A percentile compares a stretch with the other conserved stretches of the same genome.
These are phyloP conservation scores for Xylota segnis DNA, from an alignment of 2,888 invertebrate genomes.

Conservation along the genomic window DNA sequence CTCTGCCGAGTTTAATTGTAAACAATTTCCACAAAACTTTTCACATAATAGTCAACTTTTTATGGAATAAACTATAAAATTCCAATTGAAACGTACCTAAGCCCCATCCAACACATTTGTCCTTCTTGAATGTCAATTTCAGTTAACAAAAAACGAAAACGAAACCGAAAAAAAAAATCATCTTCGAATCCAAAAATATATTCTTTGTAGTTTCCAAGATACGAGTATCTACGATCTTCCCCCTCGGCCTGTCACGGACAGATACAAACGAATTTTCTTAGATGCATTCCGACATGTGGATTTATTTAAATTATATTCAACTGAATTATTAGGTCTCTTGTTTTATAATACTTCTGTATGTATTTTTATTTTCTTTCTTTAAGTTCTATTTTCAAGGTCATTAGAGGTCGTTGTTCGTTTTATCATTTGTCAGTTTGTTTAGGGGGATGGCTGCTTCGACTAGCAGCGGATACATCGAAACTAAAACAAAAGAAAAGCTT, in stretches of 20 bases:
- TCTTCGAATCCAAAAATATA: conserved; percentile 47
- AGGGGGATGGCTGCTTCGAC: neutral
- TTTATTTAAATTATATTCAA: conserved; percentile 7
- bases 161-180: conserved; percentile 13
- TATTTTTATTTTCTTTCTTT: neutral
- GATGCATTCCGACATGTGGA: conserved; percentile 28
- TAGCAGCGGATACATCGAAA: neutral
- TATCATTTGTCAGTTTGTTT: conserved; percentile 1
- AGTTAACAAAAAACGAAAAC: conserved; percentile 21
- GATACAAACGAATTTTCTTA: conserved; percentile 28
- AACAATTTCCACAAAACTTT: conserved; percentile 1
- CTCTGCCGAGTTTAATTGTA: neutral
- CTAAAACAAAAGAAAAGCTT: conserved; percentile 31
- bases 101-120: conserved; percentile 62
- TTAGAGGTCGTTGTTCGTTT: conserved; percentile 71
- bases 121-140: conserved; percentile 74
- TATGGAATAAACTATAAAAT: neutral
- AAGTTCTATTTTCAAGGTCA: conserved; percentile 68
- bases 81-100: neutral
- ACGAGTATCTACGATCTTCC: neutral
- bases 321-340: neutral
- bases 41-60: neutral
- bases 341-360: conserved; percentile 1
- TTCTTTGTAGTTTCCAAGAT: conserved; percentile 25
- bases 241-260: neutral